A percentile compares a stretch with the other conserved stretches of the same genome.
Conservation (phyloP, 2,113 vertebrate species). For the Gallinago paraguaiae region DNA sequence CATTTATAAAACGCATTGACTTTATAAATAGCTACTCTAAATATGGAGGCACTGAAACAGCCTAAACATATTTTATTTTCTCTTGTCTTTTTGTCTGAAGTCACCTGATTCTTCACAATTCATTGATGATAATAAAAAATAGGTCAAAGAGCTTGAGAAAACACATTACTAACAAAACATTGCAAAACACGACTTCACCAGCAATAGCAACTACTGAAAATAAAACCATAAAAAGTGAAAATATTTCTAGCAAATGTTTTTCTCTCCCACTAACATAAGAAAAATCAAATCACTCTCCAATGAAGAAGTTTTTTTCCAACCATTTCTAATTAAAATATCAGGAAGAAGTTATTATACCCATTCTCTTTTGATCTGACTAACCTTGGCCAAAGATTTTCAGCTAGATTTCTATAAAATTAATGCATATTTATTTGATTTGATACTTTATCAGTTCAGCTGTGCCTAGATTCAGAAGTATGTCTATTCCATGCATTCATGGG, state of each 20-base stretch:
- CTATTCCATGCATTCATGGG: accelerated
- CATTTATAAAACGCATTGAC: neutral
- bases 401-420: neutral
- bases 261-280: neutral
- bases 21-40: neutral
- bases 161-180: neutral
- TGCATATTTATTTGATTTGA: neutral
- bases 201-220: neutral
- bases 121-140: neutral
- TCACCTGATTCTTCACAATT: neutral
- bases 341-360: neutral
- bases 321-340: neutral
- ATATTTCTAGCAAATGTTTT: neutral
- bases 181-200: neutral
- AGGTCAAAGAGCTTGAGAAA: neutral
- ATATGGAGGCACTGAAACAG: neutral
- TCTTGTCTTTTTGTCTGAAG: neutral
- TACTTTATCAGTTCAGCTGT: neutral
- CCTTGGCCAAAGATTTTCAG: neutral
- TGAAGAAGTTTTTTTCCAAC: neutral
- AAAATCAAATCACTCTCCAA: neutral
- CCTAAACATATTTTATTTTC: neutral
- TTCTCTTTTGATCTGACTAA: neutral
- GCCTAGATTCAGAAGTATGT: neutral
- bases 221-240: neutral